phyloP scores from a whole-genome alignment of 2,888 invertebrate genomes.

The Thera obeliscata region DNA sequence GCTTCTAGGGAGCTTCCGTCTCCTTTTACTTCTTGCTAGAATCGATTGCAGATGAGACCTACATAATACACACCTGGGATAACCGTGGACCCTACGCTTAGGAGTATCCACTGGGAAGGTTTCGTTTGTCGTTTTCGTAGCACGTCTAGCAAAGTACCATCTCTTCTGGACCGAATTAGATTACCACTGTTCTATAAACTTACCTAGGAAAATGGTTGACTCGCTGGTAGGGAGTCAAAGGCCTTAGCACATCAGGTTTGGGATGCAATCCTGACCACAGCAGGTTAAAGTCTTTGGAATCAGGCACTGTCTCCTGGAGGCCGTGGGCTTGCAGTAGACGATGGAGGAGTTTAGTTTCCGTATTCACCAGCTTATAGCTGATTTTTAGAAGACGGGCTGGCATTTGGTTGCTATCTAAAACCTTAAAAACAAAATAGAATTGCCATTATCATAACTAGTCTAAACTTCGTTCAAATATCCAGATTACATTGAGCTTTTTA shows the following conservation, averaged over 20 bases:
- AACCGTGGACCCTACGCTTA: no score
- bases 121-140: no score
- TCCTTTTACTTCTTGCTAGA: no score
- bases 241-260: constrained; percentile 93
- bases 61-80: no score
- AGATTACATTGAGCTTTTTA: no score
- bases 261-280: constrained; percentile 97
- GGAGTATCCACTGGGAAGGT: no score
- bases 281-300: constrained; percentile 91
- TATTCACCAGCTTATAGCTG: constrained; percentile 91
- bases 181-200: constrained; percentile 35
- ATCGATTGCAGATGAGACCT: no score
- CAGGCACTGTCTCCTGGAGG: constrained; percentile 85
- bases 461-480: no score
- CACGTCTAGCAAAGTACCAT: no score
- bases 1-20: no score
- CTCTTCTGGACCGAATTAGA: neutral
- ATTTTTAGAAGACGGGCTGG: constrained; percentile 89
- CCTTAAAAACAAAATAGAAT: constrained; percentile 48
- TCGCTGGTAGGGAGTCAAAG: constrained; percentile 93
- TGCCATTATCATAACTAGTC: neutral
- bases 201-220: constrained; percentile 98
- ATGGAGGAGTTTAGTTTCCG: constrained; percentile 91
- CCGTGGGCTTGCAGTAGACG: constrained; percentile 92
- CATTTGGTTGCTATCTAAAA: constrained; percentile 81